A percentile compares a stretch with the other conserved stretches of the same genome.
Conservation (phyloP, 2,797 vertebrate species). For the Gadopsis bispinosus region DNA sequence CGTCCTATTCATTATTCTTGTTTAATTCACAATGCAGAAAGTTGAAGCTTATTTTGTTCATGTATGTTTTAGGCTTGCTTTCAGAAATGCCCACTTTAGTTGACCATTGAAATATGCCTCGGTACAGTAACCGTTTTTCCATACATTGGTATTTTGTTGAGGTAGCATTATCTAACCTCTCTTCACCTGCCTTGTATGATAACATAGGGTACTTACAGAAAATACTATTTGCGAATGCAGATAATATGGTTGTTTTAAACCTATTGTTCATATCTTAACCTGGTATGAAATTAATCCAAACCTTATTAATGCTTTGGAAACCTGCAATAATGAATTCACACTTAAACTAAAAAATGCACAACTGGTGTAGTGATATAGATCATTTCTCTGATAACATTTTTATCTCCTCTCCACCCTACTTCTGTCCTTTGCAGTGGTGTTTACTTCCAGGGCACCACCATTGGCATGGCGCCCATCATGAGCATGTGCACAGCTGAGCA, state of each 20-base stretch:
- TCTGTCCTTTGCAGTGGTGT: slow-evolving; percentile 87
- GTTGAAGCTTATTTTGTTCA: background rate
- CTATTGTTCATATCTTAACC: background rate
- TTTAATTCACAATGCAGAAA: background rate
- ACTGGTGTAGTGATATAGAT: background rate
- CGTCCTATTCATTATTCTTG: no score
- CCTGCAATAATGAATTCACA: background rate
- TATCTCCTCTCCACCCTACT: background rate
- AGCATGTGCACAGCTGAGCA: slow-evolving; percentile 99
- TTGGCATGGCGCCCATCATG: slow-evolving; percentile 99
- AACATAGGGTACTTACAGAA: background rate
- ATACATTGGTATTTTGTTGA: background rate
- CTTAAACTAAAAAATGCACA: background rate
- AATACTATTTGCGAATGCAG: background rate
- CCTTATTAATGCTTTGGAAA: background rate
- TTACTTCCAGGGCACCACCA: slow-evolving; percentile 98
- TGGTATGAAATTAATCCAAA: background rate
- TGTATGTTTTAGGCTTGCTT: background rate
- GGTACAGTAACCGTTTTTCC: background rate
- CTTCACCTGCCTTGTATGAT: background rate
- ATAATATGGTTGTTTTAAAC: background rate
- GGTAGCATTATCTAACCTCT: background rate
- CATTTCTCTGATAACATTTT: background rate
- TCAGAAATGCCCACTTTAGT: background rate
- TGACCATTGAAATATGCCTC: background rate